Evolutionary conservation across 2,888 invertebrate genomes (phyloP).

Genomic region (Spilarctia lutea): DNA sequence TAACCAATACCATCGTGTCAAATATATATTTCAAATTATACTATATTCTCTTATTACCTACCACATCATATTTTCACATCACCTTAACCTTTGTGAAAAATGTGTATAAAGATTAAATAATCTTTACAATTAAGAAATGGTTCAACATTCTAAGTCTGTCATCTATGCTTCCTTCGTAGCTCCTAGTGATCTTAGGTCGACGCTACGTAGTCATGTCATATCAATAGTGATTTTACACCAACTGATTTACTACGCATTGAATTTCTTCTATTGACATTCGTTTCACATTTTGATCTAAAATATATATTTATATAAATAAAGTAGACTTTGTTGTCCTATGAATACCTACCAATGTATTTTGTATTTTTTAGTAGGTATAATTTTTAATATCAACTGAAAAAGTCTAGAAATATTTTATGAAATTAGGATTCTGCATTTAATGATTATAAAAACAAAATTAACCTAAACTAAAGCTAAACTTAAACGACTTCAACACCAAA

Average conservation of each 20-base stretch:
- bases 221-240: slow-evolving; percentile 42
- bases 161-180: slow-evolving; percentile 29
- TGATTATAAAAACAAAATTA: neutral
- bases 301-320: neutral
- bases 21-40: too few species aligned
- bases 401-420: neutral
- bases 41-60: too few species aligned
- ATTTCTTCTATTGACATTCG: slow-evolving; percentile 50
- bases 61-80: too few species aligned
- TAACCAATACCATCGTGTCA: too few species aligned
- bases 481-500: neutral
- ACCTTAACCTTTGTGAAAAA: too few species aligned
- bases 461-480: too few species aligned
- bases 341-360: too few species aligned
- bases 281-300: slow-evolving; percentile 19
- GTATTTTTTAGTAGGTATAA: neutral
- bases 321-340: neutral
- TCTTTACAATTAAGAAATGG: neutral
- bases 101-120: too few species aligned
- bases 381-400: neutral
- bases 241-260: slow-evolving; percentile 57
- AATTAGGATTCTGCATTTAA: neutral
- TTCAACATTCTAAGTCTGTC: too few species aligned
- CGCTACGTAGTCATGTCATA: slow-evolving; percentile 18
- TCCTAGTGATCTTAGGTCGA: slow-evolving; percentile 27